These are phyloP conservation scores for Cydia strobilella DNA, from an alignment of 1,140 invertebrate species.

Conservation along the genomic window DNA sequence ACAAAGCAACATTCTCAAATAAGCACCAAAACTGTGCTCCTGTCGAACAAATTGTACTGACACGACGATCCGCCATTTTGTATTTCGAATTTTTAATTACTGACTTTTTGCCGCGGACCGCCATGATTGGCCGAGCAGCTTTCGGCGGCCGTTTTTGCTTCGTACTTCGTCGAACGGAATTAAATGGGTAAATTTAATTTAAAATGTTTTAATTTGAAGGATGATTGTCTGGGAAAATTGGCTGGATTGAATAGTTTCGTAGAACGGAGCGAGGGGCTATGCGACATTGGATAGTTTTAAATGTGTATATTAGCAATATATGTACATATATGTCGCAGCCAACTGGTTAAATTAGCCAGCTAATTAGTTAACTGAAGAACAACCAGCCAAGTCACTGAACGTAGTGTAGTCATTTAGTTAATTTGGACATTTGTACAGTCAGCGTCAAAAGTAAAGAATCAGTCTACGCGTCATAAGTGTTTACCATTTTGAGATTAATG, in stretches of 20 bases:
- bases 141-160: not conserved
- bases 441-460: too few species aligned
- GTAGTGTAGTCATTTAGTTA: too few species aligned
- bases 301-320: not conserved
- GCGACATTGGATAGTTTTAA: not conserved
- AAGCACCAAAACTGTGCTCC: too few species aligned
- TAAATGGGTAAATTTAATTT: slow-evolving; percentile 13
- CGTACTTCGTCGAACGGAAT: not conserved
- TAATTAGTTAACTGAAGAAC: too few species aligned
- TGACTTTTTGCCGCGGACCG: not conserved
- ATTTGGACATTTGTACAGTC: too few species aligned
- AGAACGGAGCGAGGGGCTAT: slow-evolving; percentile 3
- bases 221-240: not conserved
- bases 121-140: not conserved
- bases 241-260: not conserved
- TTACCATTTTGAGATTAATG: too few species aligned
- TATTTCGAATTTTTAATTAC: not conserved
- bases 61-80: not conserved
- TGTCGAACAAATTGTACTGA: too few species aligned
- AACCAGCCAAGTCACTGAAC: too few species aligned
- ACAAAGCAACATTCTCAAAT: too few species aligned
- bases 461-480: too few species aligned
- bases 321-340: not conserved
- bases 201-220: slow-evolving; percentile 15
- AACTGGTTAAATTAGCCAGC: too few species aligned